Percentiles rank a stretch among this genome's conserved stretches.
Conservation (phyloP, 2,113 vertebrate genomes). For the Pelmatolapia mariae region DNA sequence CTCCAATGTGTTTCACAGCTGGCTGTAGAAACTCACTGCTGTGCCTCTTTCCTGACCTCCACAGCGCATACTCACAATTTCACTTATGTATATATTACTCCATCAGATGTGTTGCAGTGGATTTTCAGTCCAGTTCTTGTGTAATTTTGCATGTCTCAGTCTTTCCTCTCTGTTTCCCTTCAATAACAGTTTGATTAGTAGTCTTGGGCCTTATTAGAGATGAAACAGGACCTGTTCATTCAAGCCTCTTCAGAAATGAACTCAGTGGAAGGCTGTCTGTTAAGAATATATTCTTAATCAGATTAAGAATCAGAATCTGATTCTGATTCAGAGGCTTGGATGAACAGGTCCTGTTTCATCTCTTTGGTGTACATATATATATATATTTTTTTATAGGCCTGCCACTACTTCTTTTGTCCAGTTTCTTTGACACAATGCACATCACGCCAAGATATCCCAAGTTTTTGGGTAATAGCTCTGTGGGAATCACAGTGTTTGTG, state of each 20-base stretch:
- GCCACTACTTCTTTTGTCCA: neutral
- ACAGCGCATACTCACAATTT: neutral
- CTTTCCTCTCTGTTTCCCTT: neutral
- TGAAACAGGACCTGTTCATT: too few relatives aligned
- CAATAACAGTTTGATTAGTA: too few relatives aligned
- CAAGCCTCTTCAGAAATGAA: too few relatives aligned
- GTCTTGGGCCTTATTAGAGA: too few relatives aligned
- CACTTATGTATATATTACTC: neutral
- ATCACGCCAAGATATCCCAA: neutral
- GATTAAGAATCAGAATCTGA: too few relatives aligned
- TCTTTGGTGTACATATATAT: neutral
- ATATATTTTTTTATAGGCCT: neutral
- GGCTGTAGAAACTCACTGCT: neutral
- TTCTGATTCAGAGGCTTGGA: too few relatives aligned
- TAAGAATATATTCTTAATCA: too few relatives aligned
- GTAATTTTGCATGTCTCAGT: neutral
- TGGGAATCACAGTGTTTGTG: neutral
- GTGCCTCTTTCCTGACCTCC: neutral
- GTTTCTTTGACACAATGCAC: neutral
- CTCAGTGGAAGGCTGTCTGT: too few relatives aligned
- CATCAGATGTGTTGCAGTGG: neutral
- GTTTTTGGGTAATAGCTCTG: neutral
- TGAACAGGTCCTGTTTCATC: neutral
- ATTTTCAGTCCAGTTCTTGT: neutral
- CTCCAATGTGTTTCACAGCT: neutral